Evolutionary conservation across 2,888 invertebrate genomes (phyloP).

Genomic region (Machimus atricapillus): DNA sequence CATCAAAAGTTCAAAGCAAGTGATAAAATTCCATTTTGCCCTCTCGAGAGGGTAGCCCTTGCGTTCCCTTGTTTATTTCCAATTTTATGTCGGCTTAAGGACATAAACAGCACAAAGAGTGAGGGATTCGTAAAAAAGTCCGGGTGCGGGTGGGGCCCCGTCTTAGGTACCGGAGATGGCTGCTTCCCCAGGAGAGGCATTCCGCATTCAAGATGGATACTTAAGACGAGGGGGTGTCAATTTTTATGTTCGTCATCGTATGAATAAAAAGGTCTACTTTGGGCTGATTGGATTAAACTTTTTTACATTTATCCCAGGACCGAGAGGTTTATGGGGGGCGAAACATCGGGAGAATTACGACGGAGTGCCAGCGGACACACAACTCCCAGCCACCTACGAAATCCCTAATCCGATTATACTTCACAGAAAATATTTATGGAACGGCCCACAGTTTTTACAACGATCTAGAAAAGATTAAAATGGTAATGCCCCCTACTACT

Average conservation of each 20-base stretch:
- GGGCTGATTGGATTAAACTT: conserved; percentile 50
- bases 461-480: conserved; percentile 17
- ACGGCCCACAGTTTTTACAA: conserved; percentile 1
- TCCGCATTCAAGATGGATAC: conserved; percentile 25
- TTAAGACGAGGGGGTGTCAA: conserved; percentile 48
- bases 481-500: background rate
- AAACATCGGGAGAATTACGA: background rate
- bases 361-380: background rate
- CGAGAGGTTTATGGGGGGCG: conserved; percentile 42
- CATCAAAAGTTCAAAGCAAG: conserved; percentile 39
- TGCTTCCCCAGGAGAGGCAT: background rate
- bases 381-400: background rate
- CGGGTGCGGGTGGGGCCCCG: background rate
- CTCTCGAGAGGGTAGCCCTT: conserved; percentile 22
- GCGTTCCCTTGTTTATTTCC: conserved; percentile 41
- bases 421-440: conserved; percentile 32
- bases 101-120: conserved; percentile 42
- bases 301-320: conserved; percentile 49
- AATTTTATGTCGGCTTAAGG: conserved; percentile 45
- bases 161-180: background rate
- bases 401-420: conserved; percentile 32
- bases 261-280: conserved; percentile 51
- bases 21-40: conserved; percentile 35
- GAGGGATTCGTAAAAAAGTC: conserved; percentile 26
- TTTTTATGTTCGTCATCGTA: conserved; percentile 51